These are phyloP conservation scores for Tipula confusa DNA, from an alignment of 2,888 invertebrate genomes.

Conservation along the genomic window DNA sequence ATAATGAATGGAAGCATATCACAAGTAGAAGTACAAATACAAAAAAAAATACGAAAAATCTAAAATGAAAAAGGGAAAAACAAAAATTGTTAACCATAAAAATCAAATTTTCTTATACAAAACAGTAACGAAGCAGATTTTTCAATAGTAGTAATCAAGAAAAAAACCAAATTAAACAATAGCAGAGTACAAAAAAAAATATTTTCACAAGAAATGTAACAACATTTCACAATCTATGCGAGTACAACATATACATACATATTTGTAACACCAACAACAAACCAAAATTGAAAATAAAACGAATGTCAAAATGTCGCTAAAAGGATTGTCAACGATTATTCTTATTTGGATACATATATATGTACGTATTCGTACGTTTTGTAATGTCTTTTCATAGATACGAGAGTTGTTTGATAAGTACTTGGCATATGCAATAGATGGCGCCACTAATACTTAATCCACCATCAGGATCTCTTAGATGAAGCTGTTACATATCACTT, in stretches of 20 bases:
- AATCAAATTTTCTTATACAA: slow-evolving; percentile 13
- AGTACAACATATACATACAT: background rate
- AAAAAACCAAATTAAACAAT: background rate
- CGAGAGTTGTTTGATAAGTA: too few species aligned
- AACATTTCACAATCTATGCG: background rate
- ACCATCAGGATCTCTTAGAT: too few species aligned
- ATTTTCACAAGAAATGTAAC: background rate
- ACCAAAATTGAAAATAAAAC: background rate
- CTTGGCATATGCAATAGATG: too few species aligned
- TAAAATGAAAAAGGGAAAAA: too few species aligned
- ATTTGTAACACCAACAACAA: background rate
- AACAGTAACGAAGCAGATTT: background rate
- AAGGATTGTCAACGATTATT: slow-evolving; percentile 20
- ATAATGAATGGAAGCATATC: background rate
- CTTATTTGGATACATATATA: background rate
- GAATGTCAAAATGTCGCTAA: slow-evolving; percentile 25
- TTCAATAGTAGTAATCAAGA: background rate
- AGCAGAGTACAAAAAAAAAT: background rate
- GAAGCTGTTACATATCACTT: too few species aligned
- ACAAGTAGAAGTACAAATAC: background rate
- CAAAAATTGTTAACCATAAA: slow-evolving; percentile 3
- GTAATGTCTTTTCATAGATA: background rate
- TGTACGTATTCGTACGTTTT: background rate
- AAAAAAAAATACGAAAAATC: background rate
- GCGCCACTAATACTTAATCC: too few species aligned